Conservation (phyloP, 2,113 vertebrate species). For the Dolichallabes microphthalmus region DNA sequence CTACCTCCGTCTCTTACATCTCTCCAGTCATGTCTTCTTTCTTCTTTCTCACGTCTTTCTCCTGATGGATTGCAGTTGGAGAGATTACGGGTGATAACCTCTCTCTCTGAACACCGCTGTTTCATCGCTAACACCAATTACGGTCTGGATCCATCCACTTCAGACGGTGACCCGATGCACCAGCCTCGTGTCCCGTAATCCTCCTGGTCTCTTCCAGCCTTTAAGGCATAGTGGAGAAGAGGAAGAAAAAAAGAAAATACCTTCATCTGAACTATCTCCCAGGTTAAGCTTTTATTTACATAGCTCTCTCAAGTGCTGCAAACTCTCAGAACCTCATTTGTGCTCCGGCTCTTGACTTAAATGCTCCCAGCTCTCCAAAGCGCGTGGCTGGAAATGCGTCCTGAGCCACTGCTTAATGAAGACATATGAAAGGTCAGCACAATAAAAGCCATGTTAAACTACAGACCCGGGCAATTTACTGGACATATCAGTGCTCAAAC, state of each 20-base stretch:
- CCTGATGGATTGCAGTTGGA: slow-evolving; percentile 41
- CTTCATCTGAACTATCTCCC: slow-evolving; percentile 55
- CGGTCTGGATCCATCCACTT: slow-evolving; percentile 47
- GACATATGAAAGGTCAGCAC: slow-evolving; percentile 18
- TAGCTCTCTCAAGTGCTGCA: slow-evolving; percentile 53
- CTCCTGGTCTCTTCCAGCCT: slow-evolving; percentile 20
- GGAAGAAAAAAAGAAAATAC: slow-evolving; percentile 21
- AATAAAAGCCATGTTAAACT: slow-evolving; percentile 21
- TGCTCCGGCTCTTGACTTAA: slow-evolving; percentile 27
- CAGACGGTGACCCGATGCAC: slow-evolving; percentile 45
- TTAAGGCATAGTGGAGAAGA: slow-evolving; percentile 34
- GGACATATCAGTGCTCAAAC: background rate
- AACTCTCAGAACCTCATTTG: slow-evolving; percentile 18
- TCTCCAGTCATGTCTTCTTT: background rate
- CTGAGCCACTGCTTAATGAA: background rate
- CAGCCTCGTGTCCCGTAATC: slow-evolving; percentile 38
- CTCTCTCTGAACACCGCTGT: slow-evolving; percentile 54
- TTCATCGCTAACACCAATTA: slow-evolving; percentile 63
- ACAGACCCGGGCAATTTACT: background rate
- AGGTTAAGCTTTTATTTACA: slow-evolving; percentile 67
- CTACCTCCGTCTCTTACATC: background rate
- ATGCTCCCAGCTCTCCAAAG: slow-evolving; percentile 32
- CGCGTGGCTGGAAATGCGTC: background rate
- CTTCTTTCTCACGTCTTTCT: slow-evolving; percentile 23
- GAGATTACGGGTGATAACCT: slow-evolving; percentile 68